Evolutionary conservation across 2,113 vertebrate species (phyloP), one percentile per base, ranked within the genome.

Genomic region (Ptilorrhoa leucosticta): DNA sequence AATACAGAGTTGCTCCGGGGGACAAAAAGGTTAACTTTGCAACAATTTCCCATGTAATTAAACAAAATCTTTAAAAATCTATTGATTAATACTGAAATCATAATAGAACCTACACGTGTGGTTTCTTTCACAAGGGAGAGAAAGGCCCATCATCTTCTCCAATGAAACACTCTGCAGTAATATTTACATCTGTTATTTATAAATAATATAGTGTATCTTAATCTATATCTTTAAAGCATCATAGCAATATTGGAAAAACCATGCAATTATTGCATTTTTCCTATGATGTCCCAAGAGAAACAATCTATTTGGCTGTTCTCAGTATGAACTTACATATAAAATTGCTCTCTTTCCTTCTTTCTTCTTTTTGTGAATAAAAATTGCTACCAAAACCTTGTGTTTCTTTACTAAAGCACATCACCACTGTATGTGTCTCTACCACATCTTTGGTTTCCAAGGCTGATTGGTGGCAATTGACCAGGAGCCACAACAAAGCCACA

Each of bases 401-500:
- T 69, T 42, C 35, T 65, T 53, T 75, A 27, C 13, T 45, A 53
- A 61, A 47, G 2, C 7, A 39, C 5, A 4, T 61, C 22, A 22
- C 9, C 40, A 20, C 13, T 35, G 35, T 10, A 39, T 31, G 4
- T 48, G 47, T 27, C 26, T 83, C 22, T 20, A 54, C 11, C 17
- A 57, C 5, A 42, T 7, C 13, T 65, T 28, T 20, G 24, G 1
- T 57, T 61, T 48, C 17, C 14, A 47, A 40, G 11, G 14, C 7
- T 7, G 0, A 4, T 45, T 71, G 7, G 17, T 15, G 3, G 5
- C 12, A 63, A 3, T 13, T 15, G 45, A 39, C 13, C 27, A 71
- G 33, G 31, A 92, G 12, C 37, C 6, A 21, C 23, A 47, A 16
- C 27, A 27, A 79, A 83, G 11, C 27, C 44, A 42, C 39, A 26